Evolutionary conservation across 37 sponge, comb jelly and placozoan species (phyloP), one percentile per base, ranked within the genome.

Genomic region (Theonella swinhoei): DNA sequence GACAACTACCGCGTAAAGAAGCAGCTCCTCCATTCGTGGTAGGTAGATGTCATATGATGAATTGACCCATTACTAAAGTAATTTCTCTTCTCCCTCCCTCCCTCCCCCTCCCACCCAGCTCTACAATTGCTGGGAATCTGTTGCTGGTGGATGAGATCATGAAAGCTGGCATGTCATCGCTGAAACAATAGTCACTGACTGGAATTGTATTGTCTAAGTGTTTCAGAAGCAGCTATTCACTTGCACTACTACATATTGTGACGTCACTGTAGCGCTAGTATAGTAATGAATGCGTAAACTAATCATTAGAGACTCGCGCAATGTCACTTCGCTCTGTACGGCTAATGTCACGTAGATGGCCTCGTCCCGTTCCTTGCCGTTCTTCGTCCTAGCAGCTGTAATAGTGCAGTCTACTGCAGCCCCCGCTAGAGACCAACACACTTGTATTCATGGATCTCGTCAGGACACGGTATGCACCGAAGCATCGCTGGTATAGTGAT

Each of bases 141-240:
- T 82, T 99, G 75, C 79, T 99, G 36, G 99, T 99, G 24, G 99
- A 99, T 85, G 99, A 99, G 80, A 87, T 99, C 32, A 96, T 99
- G 97, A 95, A 93, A n/a, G 99, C 99, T 8, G 99, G 99, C 7
- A 99, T 99, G 99, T 96, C 99, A 9, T 99, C 99, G 33, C 89
- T 99, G 35, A 99, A 99, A 14, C 54, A 47, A 68, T 64, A 47
- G 54, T 47, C 54, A 47, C 54, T 17, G 11, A 47, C 54, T 47
- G 7, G 54, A 14, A 14, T 47, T 47, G 54, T 47, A 47, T 47
- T 47, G 14, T n/a, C n/a, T n/a, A n/a, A n/a, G n/a, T n/a, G n/a
- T n/a, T n/a, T n/a, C n/a, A n/a, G n/a, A n/a, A n/a, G n/a, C n/a
- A n/a, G n/a, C n/a, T n/a, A n/a, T n/a, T n/a, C n/a, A n/a, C n/a